Evolutionary conservation across 1,140 invertebrate species (phyloP).

Genomic region (Drosophila setifemur): DNA sequence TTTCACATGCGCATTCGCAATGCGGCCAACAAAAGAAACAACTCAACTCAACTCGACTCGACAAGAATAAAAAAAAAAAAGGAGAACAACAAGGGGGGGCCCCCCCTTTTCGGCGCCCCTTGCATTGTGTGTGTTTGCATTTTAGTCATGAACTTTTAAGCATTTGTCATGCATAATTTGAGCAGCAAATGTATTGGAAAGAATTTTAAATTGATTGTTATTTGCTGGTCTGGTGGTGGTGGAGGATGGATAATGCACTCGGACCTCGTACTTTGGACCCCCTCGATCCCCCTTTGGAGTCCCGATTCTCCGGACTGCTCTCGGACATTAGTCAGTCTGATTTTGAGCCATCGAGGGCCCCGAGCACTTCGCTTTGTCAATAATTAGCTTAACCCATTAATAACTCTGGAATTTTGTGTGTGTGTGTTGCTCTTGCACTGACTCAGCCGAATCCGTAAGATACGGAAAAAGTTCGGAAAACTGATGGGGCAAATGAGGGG

Average conservation of each 20-base stretch:
- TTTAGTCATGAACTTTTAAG: constrained; percentile 80
- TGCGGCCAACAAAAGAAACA: constrained; percentile 15
- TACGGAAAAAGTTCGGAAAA: constrained; percentile 23
- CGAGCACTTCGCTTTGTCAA: constrained; percentile 63
- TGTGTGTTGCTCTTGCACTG: constrained; percentile 26
- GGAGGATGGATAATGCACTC: constrained; percentile 5
- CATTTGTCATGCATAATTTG: constrained; percentile 81
- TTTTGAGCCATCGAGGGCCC: not conserved
- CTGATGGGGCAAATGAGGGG: not conserved
- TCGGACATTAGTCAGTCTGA: not conserved
- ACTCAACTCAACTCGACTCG: not conserved
- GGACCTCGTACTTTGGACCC: not conserved
- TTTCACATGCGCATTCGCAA: constrained; percentile 67
- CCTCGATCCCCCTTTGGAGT: no score
- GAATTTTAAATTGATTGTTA: constrained; percentile 80
- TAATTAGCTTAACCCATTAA: constrained; percentile 81
- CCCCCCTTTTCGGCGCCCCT: not conserved
- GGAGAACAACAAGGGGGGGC: not conserved
- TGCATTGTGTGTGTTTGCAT: constrained; percentile 62
- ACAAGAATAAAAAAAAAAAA: constrained; percentile 8
- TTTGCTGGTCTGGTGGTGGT: constrained; percentile 27
- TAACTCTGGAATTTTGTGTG: constrained; percentile 39
- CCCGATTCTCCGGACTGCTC: constrained; percentile 14
- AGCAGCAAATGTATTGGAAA: constrained; percentile 78
- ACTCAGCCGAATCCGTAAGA: constrained; percentile 50